These are phyloP conservation scores for Holotrichia oblita DNA, from an alignment of 1,140 invertebrate genomes.

Conservation along the genomic window DNA sequence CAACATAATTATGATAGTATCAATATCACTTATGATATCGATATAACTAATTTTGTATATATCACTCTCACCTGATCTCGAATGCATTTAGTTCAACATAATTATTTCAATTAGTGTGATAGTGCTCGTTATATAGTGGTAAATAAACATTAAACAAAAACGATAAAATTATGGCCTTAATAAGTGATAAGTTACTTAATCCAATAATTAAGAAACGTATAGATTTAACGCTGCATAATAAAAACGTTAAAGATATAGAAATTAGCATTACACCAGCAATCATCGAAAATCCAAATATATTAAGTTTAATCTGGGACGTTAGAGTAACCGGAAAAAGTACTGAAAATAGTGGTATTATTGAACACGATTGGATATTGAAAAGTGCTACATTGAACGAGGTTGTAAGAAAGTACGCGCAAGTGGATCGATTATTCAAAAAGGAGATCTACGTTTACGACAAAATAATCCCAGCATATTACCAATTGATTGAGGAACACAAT, in stretches of 20 bases:
- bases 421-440: conserved; percentile 38
- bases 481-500: neutral
- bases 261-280: neutral
- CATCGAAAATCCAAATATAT: neutral
- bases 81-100: neutral
- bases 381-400: conserved; percentile 5
- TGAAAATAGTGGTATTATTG: neutral
- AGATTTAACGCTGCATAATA: neutral
- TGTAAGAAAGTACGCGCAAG: conserved; percentile 33
- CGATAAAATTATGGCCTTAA: neutral
- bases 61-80: neutral
- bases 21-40: neutral
- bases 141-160: neutral
- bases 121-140: neutral
- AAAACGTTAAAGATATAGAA: neutral
- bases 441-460: conserved; percentile 38
- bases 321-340: conserved; percentile 12
- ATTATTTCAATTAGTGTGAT: neutral
- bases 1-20: neutral
- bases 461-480: neutral
- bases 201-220: conserved; percentile 24
- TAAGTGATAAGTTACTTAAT: conserved; percentile 23
- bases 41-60: neutral
- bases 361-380: conserved; percentile 24
- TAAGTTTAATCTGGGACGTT: neutral